Evolutionary conservation across 2,113 vertebrate species (phyloP).

Genomic region (Ceyx cyanopectus): DNA sequence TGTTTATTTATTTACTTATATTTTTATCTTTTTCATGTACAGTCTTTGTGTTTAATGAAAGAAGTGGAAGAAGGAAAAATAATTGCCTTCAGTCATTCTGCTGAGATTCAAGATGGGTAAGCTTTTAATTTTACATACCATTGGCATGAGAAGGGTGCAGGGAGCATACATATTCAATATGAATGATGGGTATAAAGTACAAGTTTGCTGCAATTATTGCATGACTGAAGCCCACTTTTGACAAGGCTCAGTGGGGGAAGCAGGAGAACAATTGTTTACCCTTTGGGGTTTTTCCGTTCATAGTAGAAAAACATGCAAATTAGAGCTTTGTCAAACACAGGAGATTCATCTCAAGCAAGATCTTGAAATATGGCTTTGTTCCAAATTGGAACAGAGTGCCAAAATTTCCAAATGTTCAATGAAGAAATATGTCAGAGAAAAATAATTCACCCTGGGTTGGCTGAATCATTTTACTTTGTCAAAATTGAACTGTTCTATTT

Average conservation of each 20-base stretch:
- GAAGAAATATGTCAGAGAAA: background rate
- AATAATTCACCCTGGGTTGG: background rate
- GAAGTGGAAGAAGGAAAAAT: background rate
- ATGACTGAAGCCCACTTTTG: background rate
- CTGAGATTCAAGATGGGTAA: background rate
- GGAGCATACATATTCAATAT: background rate
- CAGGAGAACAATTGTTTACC: background rate
- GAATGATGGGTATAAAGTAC: background rate
- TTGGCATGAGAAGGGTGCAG: background rate
- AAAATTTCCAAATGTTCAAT: background rate
- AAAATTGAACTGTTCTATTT: background rate
- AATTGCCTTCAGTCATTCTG: background rate
- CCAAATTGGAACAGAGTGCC: background rate
- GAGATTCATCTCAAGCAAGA: background rate
- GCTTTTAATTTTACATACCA: background rate
- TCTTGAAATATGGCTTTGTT: background rate
- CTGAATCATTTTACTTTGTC: background rate
- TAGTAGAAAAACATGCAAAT: background rate
- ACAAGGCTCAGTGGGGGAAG: background rate
- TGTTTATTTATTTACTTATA: too few relatives aligned
- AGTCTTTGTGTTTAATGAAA: background rate
- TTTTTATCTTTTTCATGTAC: background rate
- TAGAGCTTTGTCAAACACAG: constrained; percentile 9
- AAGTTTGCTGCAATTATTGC: background rate
- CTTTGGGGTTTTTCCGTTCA: background rate